Base-by-base conservation (phyloP, 2,888 invertebrate genomes). In the Acrobasis suavella region DNA sequence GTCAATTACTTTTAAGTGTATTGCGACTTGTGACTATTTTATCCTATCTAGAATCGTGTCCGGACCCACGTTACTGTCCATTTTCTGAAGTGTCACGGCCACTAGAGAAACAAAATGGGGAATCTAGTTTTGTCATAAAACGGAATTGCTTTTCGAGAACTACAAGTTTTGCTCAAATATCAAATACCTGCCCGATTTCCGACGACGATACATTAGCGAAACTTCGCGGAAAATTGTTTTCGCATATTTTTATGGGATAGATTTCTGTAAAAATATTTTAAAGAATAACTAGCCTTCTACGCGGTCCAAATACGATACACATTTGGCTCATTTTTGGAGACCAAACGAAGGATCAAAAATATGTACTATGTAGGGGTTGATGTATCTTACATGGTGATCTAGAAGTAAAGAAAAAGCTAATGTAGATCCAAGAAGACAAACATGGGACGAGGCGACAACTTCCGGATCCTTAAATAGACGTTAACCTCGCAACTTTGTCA, bases 51-150 rank as follows among this genome's bases (percentile, higher is more conserved):
- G 42, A 16, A 39, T 12, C 42, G 42, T 42, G 42, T 56, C 22
- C 42, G 42, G 42, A 22, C 17, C 56, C 56, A 17, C 42, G 42
- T 42, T 12, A 56, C 42, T 17, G 56, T 56, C 62, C 62, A 62
- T 62, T 62, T 61, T 46, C 42, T 32, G 15, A 56, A 62, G 32
- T 56, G 56, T 56, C 56, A 42, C 56, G 56, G 55, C n/a, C 38
- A 22, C 42, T 17, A 42, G 17, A 52, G n/a, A 32, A 56, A 56
- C 46, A 56, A 42, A 39, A 56, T 42, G 17, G 42, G 42, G 38
- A 42, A 56, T 42, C 42, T 39, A 14, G 56, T 42, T 14, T 42
- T 14, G 22, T 14, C 39, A 22, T 46, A 12, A 22, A 56, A 42
- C 16, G 17, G 39, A 46, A 56, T 56, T n/a, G 15, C 17, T 42